Base-by-base conservation (phyloP, 1,140 invertebrate genomes). In the Philaenus spumarius region DNA sequence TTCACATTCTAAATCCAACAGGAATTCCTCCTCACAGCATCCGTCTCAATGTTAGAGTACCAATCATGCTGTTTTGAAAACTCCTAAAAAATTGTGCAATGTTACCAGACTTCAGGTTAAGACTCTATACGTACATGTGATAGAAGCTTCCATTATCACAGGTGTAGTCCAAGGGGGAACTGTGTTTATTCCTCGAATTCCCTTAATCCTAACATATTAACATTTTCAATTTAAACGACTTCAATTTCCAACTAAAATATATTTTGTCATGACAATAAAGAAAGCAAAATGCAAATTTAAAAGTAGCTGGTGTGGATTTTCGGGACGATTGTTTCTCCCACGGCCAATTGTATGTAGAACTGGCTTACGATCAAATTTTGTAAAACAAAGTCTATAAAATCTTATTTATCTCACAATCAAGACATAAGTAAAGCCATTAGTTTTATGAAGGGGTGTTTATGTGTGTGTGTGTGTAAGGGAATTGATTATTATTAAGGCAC, bases 201-300 rank as follows among this genome's bases (percentile, higher is more conserved):
- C 67, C 19, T 62, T 73, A 50, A 71, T 69, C 58, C 66, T 68
- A 50, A 69, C 61, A 20, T 68, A 72, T 55, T 20, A 70, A 23
- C 72, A 73, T 47, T 73, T 75, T 61, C 54, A 65, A 34, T 71
- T 80, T 60, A 72, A 73, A 66, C 52, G 77, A 48, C 42, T 75
- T 0, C 76, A 82, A 62, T 80, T 81, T 71, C 74, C 76, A n/a
- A 37, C 82, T 0, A 65, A 71, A 58, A 47, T 74, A 2, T 63
- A 66, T 3, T 81, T 78, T 67, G 73, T 75, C 19, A 77, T 79
- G 66, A 76, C 78, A 0, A 75, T 81, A 3, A 80, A 80, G 64
- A 80, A 80, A 69, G 59, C 73, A 9, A 78, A 82, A 68, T 76
- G 79, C 75, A 78, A 64, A 66, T 67, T 19, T 64, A 68, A 61